These are phyloP conservation scores for Sminthurides aquaticus DNA, from an alignment of 2,888 invertebrate genomes.

Conservation along the genomic window DNA sequence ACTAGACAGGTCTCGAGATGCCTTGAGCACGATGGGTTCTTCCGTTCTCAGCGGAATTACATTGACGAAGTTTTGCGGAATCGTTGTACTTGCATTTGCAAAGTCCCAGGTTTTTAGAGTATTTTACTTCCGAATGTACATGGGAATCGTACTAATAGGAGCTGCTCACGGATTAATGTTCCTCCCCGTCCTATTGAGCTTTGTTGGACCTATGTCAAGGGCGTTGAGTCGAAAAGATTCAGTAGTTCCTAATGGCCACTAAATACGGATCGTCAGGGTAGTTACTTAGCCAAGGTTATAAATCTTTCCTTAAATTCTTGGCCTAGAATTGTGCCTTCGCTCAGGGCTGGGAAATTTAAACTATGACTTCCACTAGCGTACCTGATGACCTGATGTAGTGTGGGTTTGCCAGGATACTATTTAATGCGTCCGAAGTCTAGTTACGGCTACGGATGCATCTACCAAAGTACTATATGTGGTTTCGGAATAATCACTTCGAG, in stretches of 20 bases:
- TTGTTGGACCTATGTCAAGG: slow-evolving; percentile 32
- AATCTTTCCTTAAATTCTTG: too few relatives aligned
- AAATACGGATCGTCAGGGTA: background rate
- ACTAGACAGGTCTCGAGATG: slow-evolving; percentile 69
- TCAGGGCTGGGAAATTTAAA: too few relatives aligned
- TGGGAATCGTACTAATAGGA: slow-evolving; percentile 93
- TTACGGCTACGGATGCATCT: too few relatives aligned
- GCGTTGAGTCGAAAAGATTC: slow-evolving; percentile 2
- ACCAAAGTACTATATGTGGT: too few relatives aligned
- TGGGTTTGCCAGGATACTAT: too few relatives aligned
- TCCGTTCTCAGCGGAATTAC: slow-evolving; percentile 51
- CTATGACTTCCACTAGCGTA: too few relatives aligned
- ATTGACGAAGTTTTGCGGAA: slow-evolving; percentile 94
- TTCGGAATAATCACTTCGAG: too few relatives aligned
- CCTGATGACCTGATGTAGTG: too few relatives aligned
- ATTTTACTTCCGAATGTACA: slow-evolving; percentile 95
- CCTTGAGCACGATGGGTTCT: slow-evolving; percentile 87
- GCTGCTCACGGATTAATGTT: slow-evolving; percentile 96
- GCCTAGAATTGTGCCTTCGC: too few relatives aligned
- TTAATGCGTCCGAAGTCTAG: too few relatives aligned
- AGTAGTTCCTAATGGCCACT: background rate
- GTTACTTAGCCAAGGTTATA: too few relatives aligned
- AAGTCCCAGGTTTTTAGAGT: slow-evolving; percentile 96
- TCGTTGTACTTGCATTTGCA: slow-evolving; percentile 90
- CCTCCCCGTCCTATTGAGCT: slow-evolving; percentile 78